Conservation (phyloP, 2,113 vertebrate genomes). For the Phocoena phocoena region DNA sequence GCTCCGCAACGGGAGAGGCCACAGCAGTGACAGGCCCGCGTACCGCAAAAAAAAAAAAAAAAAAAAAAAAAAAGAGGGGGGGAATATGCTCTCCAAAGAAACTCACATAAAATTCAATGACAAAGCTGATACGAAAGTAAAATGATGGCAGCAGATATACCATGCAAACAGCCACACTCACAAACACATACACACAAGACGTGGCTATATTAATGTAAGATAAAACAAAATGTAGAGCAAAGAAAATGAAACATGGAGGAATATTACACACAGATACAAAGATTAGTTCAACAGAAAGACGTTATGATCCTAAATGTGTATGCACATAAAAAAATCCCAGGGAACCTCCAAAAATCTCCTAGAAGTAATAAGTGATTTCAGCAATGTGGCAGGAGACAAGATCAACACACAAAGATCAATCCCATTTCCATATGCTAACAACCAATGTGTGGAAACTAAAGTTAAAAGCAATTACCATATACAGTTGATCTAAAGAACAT, state of each 20-base stretch:
- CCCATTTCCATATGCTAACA: background rate
- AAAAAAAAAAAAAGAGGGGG: background rate
- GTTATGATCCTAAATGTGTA: background rate
- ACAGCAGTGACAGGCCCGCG: too few species aligned
- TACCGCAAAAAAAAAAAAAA: background rate
- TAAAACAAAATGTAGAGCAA: background rate
- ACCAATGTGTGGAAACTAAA: rapidly evolving
- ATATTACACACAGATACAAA: background rate
- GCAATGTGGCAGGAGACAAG: background rate
- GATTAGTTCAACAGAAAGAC: too few species aligned
- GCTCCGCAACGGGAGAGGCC: too few species aligned
- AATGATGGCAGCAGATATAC: background rate
- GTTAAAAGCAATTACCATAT: too few species aligned
- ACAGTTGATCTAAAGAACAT: background rate
- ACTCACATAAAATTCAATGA: background rate
- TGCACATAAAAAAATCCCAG: background rate
- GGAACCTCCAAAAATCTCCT: background rate
- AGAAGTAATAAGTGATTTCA: background rate
- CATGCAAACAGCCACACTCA: background rate
- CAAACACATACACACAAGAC: background rate
- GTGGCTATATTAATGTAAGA: background rate
- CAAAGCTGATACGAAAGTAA: background rate
- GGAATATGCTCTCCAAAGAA: background rate
- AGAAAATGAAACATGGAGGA: background rate
- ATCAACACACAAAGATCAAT: background rate